phyloP scores from a whole-genome alignment of 2,888 invertebrate genomes.

The Sarcophaga carnaria region DNA sequence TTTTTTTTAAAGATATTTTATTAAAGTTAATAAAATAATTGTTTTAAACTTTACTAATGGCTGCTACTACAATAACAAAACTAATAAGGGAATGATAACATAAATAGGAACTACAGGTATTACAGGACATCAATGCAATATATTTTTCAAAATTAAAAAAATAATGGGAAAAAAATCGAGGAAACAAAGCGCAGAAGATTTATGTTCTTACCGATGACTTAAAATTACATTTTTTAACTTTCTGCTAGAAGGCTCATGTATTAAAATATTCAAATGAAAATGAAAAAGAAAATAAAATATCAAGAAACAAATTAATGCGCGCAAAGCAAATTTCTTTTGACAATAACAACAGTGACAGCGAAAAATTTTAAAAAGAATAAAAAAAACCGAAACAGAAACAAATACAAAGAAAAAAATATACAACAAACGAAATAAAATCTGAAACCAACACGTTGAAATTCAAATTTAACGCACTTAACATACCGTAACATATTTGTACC shows the following conservation, averaged over 20 bases:
- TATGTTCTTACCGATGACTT: slow-evolving; percentile 48
- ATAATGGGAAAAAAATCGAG: background rate
- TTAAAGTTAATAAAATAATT: slow-evolving; percentile 60
- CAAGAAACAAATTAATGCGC: slow-evolving; percentile 49
- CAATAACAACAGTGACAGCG: slow-evolving; percentile 33
- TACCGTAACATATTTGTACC: slow-evolving; percentile 33
- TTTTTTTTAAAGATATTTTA: no score
- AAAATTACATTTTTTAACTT: slow-evolving; percentile 23
- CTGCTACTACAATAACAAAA: background rate
- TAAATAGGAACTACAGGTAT: background rate
- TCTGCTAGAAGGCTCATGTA: background rate
- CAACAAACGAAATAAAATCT: slow-evolving; percentile 21
- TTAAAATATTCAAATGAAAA: slow-evolving; percentile 6
- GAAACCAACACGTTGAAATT: slow-evolving; percentile 53
- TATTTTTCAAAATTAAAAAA: slow-evolving; percentile 23
- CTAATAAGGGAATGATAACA: background rate
- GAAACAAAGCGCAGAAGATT: slow-evolving; percentile 66
- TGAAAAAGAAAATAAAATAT: slow-evolving; percentile 14
- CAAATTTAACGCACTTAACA: slow-evolving; percentile 56
- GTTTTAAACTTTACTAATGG: slow-evolving; percentile 38
- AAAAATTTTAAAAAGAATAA: background rate
- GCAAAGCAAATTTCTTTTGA: slow-evolving; percentile 48
- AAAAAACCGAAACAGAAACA: background rate
- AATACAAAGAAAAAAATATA: slow-evolving; percentile 2
- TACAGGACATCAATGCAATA: slow-evolving; percentile 6